Evolutionary conservation across 2,113 vertebrate species (phyloP), one percentile per base, ranked within the genome.

Genomic region (Ahaetulla prasina): DNA sequence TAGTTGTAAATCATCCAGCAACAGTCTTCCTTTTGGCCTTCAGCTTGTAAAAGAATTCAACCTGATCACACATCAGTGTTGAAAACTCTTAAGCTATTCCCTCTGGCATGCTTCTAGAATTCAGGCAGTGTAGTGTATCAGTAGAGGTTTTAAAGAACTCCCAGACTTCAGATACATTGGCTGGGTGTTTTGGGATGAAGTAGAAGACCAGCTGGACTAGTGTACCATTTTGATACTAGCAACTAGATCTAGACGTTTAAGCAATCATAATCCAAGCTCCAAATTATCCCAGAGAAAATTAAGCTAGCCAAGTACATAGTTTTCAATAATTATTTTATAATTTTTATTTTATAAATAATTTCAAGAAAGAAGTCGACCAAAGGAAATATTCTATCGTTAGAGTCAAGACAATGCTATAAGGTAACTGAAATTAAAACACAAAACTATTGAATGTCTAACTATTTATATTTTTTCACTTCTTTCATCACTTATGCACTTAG

Each of bases 1-100:
- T 95, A 96, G 54, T 92, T 96, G 94, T 96, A 95, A 96, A 97
- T 97, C 96, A 95, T 85, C 47, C 52, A 94, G 35, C 55, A 92
- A 89, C 88, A 84, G 8, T 91, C 93, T 4, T 57, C 95, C 90
- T 93, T 89, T 93, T 95, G 93, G 95, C 97, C 87, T 68, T 3
- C 3, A 84, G 94, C 94, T 94, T 94, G 95, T 54, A 90, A 63
- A 93, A 94, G 96, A 97, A 89, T 88, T 96, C 95, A 96, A 63
- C 4, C 57, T 84, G 55, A 94, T 63, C 16, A 92, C 90, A 10
- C 7, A 25, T 85, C 93, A 90, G 88, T 54, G 84, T 14, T 85
- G 53, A 85, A 89, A 49, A 92, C 18, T 94, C 95, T 93, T 89
- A 92, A 55, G 89, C 91, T 92, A 54, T 47, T 57, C 68, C 43